These are phyloP conservation scores for Gymnoscopelus microlampas DNA, from an alignment of 2,797 vertebrate species.

Conservation along the genomic window DNA sequence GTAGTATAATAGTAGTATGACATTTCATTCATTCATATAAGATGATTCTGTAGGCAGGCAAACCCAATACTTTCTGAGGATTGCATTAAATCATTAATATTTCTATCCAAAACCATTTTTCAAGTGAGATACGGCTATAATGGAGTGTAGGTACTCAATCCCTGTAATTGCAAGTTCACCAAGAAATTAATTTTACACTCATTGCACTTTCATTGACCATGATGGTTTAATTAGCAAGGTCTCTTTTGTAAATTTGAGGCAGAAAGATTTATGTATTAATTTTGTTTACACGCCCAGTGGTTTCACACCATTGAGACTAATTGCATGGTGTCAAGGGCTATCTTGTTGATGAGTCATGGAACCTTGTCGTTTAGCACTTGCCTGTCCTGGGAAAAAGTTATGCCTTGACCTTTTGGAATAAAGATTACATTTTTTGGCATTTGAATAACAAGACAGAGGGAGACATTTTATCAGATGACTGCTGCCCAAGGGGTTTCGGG, in stretches of 20 bases:
- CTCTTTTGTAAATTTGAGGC: slow-evolving; percentile 48
- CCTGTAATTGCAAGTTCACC: slow-evolving; percentile 57
- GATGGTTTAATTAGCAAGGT: slow-evolving; percentile 70
- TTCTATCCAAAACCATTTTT: slow-evolving; percentile 44
- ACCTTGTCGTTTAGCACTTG: slow-evolving; percentile 50
- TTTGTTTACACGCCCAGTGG: slow-evolving; percentile 65
- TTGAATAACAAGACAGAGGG: slow-evolving; percentile 49
- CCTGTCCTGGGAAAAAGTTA: slow-evolving; percentile 42
- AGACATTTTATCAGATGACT: slow-evolving; percentile 36
- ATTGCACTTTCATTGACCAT: slow-evolving; percentile 65
- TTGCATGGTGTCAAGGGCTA: slow-evolving; percentile 52
- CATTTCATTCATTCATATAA: slow-evolving; percentile 43
- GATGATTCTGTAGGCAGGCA: slow-evolving; percentile 30
- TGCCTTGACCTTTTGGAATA: slow-evolving; percentile 63
- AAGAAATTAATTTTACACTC: slow-evolving; percentile 64
- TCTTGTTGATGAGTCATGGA: slow-evolving; percentile 49
- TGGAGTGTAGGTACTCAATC: slow-evolving; percentile 38
- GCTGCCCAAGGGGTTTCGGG: slow-evolving; percentile 34
- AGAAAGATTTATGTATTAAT: slow-evolving; percentile 64
- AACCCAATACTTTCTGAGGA: slow-evolving; percentile 28
- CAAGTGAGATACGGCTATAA: slow-evolving; percentile 41
- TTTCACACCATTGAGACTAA: slow-evolving; percentile 62
- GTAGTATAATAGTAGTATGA: slow-evolving; percentile 13
- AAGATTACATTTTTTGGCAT: slow-evolving; percentile 46
- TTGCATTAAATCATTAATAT: slow-evolving; percentile 47